Evolutionary conservation across 92 coral and sea anemone species (phyloP).

Genomic region (Muricea muricata): DNA sequence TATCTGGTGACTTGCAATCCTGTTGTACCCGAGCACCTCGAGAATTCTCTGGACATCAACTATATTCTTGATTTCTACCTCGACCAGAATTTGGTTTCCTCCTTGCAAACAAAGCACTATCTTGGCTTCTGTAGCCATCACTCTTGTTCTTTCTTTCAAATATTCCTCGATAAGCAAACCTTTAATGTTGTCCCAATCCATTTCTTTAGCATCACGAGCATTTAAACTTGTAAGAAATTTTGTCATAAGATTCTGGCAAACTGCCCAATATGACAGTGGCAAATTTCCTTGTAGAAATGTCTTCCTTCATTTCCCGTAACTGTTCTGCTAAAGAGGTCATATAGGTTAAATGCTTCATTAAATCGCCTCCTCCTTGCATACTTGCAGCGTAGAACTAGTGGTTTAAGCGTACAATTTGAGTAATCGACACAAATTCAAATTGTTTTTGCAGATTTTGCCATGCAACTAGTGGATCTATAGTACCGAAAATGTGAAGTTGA

Average conservation of each 20-base stretch:
- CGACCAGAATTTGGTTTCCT: too few relatives aligned
- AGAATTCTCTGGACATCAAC: too few relatives aligned
- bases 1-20: too few relatives aligned
- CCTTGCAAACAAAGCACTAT: too few relatives aligned
- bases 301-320: constrained; percentile 66
- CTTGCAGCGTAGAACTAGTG: constrained; percentile 69
- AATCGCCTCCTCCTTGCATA: constrained; percentile 66
- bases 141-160: too few relatives aligned
- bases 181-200: constrained; percentile 70
- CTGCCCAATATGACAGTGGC: constrained; percentile 71
- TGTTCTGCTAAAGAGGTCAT: constrained; percentile 78
- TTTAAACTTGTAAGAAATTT: constrained; percentile 67
- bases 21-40: too few relatives aligned
- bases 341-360: constrained; percentile 65
- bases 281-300: constrained; percentile 69
- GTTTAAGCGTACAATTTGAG: constrained; percentile 66
- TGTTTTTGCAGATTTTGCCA: not conserved
- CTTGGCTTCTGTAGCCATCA: too few relatives aligned
- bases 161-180: constrained; percentile 61
- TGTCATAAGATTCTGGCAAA: constrained; percentile 72
- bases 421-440: constrained; percentile 39
- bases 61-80: too few relatives aligned
- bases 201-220: constrained; percentile 67
- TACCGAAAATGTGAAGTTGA: not conserved
- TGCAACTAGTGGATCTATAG: not conserved